phyloP scores from a whole-genome alignment of 2,113 vertebrate species.

The Takifugu flavidus region DNA sequence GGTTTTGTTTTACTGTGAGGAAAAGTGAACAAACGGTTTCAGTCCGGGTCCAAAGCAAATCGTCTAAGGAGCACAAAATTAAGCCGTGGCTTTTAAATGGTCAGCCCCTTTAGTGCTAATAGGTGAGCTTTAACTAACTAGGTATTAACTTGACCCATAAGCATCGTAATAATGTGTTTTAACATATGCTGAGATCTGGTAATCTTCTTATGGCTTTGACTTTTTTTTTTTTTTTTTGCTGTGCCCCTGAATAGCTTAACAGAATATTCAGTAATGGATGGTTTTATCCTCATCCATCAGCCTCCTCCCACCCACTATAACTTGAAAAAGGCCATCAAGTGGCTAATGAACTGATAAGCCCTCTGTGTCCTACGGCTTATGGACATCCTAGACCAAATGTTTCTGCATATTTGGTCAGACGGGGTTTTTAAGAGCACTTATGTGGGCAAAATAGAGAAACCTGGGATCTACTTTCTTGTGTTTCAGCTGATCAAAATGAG shows the following conservation, averaged over 20 bases:
- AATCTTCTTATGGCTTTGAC: slow-evolving; percentile 72
- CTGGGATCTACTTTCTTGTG: neutral
- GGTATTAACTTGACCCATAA: slow-evolving; percentile 66
- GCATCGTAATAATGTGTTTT: slow-evolving; percentile 65
- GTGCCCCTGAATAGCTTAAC: slow-evolving; percentile 63
- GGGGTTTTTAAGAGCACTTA: slow-evolving; percentile 37
- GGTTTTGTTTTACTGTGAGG: too few species aligned
- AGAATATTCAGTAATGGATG: slow-evolving; percentile 67
- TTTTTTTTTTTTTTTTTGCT: slow-evolving; percentile 39
- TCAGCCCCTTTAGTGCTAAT: slow-evolving; percentile 41
- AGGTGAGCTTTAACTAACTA: slow-evolving; percentile 71
- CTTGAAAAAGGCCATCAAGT: slow-evolving; percentile 68
- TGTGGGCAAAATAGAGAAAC: slow-evolving; percentile 24
- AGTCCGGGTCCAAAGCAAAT: too few species aligned
- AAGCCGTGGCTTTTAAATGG: slow-evolving; percentile 14
- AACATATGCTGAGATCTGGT: slow-evolving; percentile 73
- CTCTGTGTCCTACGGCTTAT: slow-evolving; percentile 61
- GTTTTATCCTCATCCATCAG: slow-evolving; percentile 50
- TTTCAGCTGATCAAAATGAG: neutral
- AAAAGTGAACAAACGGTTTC: too few species aligned
- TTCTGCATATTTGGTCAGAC: slow-evolving; percentile 44
- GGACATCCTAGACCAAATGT: slow-evolving; percentile 59
- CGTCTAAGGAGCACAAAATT: too few species aligned
- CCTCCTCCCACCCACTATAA: slow-evolving; percentile 57
- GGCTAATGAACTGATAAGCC: slow-evolving; percentile 70